Conservation (phyloP, 2,113 vertebrate genomes). For the Chrysemys picta region DNA sequence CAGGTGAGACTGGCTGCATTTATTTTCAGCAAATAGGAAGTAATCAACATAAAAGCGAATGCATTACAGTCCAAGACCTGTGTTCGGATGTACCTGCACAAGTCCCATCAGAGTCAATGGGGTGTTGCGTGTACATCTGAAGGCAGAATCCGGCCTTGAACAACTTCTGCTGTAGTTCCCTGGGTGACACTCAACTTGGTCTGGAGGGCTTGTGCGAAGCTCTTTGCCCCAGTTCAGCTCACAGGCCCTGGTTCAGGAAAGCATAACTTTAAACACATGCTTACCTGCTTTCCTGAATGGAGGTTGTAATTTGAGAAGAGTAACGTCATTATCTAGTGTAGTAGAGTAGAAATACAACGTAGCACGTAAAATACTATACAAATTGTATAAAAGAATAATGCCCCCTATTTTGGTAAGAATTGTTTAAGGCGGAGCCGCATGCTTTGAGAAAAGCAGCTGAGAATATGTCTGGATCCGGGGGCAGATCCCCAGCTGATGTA, state of each 20-base stretch:
- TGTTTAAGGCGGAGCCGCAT: fast-evolving
- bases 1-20: background rate
- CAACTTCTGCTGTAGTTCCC: background rate
- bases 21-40: background rate
- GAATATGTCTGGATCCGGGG: background rate
- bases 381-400: fast-evolving
- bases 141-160: background rate
- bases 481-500: background rate
- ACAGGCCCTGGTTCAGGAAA: background rate
- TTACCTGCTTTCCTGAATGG: background rate
- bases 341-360: fast-evolving
- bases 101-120: background rate
- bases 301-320: background rate
- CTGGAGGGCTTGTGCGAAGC: background rate
- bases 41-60: background rate
- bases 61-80: background rate
- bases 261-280: background rate
- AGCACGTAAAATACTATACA: background rate
- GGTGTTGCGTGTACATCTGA: background rate
- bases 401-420: background rate
- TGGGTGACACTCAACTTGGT: background rate
- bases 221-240: background rate
- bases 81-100: background rate
- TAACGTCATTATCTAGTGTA: background rate
- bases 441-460: background rate